Percentiles rank a stretch among this genome's conserved stretches.
Evolutionary conservation across 2,888 invertebrate species (phyloP).

Genomic region (Hemicrepidius hirtus): DNA sequence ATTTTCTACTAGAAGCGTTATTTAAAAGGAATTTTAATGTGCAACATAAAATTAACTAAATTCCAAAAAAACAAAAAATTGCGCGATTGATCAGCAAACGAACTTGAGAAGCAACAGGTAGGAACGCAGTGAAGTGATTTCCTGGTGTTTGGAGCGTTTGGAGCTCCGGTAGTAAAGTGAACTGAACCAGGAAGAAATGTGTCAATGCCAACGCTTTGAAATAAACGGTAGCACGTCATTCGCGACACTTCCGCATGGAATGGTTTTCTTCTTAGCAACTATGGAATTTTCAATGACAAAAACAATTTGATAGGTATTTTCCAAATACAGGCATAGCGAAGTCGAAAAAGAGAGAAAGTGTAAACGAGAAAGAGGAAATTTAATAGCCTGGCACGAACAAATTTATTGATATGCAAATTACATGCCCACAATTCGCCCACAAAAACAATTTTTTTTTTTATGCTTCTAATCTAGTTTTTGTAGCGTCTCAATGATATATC

Average conservation of each 20-base stretch:
- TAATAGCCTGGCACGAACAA: no score
- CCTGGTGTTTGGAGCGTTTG: slow-evolving; percentile 14
- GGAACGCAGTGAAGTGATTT: slow-evolving; percentile 13
- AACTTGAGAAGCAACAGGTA: slow-evolving; percentile 11
- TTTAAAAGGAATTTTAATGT: background rate
- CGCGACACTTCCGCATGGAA: slow-evolving; percentile 48
- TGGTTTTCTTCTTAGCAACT: slow-evolving; percentile 30
- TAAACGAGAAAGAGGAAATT: no score
- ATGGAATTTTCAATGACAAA: slow-evolving; percentile 11
- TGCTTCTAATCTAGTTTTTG: no score
- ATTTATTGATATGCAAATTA: no score
- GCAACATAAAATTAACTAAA: background rate
- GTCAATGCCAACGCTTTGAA: slow-evolving; percentile 66
- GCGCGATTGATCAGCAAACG: background rate
- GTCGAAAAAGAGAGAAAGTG: no score
- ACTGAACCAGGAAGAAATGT: slow-evolving; percentile 67
- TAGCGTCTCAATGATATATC: no score
- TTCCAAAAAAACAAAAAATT: no score
- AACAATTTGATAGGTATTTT: background rate
- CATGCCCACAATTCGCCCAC: no score
- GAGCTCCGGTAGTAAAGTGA: slow-evolving; percentile 38
- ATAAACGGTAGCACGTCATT: slow-evolving; percentile 51
- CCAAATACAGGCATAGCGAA: background rate
- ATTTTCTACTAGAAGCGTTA: background rate
- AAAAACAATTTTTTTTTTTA: no score